Evolutionary conservation across 2,888 invertebrate genomes (phyloP).

Genomic region (Dilophus febrilis): DNA sequence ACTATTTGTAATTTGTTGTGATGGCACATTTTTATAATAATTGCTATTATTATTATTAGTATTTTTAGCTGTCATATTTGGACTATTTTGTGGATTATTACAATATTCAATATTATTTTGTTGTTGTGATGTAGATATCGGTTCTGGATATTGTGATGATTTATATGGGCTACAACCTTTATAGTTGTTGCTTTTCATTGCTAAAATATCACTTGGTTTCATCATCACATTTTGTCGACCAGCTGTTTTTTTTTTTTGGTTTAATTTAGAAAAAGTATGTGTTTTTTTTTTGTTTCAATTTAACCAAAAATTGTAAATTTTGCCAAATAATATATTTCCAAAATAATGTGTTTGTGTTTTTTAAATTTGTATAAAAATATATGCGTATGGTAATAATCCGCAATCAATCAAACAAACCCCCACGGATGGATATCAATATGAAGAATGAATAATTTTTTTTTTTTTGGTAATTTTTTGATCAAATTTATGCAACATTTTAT

Average conservation of each 20-base stretch:
- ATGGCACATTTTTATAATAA: constrained; percentile 1
- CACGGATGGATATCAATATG: no score
- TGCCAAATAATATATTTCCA: no score
- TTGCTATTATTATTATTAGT: constrained; percentile 1
- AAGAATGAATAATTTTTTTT: no score
- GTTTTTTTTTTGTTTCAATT: background rate
- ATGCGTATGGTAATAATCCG: no score
- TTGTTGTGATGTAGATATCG: constrained; percentile 1
- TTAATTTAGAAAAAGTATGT: background rate
- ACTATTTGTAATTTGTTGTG: background rate
- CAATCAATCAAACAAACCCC: no score
- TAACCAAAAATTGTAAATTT: background rate
- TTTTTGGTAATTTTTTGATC: no score
- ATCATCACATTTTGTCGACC: constrained; percentile 1
- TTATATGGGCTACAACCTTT: constrained; percentile 15
- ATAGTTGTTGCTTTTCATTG: constrained; percentile 14
- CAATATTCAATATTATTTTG: no score
- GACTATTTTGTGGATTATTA: no score
- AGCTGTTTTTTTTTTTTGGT: background rate
- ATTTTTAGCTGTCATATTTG: background rate
- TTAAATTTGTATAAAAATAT: no score
- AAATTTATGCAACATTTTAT: no score
- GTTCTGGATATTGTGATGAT: constrained; percentile 11
- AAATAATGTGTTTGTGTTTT: no score
- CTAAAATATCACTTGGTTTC: constrained; percentile 2